Evolutionary conservation across 2,113 vertebrate genomes (phyloP).

Genomic region (Boleophthalmus pectinirostris): DNA sequence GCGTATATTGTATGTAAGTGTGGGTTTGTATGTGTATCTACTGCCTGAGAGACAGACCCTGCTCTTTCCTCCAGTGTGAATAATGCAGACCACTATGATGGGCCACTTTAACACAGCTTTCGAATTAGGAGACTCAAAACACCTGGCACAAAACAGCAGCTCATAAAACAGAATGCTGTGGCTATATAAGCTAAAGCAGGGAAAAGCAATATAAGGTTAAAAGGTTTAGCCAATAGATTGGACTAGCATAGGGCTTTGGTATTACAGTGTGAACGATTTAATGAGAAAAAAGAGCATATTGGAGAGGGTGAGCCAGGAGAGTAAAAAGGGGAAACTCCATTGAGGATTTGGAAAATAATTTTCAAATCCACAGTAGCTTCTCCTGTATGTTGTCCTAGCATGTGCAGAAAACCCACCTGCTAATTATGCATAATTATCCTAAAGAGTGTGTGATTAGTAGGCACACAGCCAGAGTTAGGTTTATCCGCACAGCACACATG

Average conservation of each 20-base stretch:
- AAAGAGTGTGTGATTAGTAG: conserved; percentile 50
- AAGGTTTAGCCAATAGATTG: conserved; percentile 11
- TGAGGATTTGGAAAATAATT: conserved; percentile 9
- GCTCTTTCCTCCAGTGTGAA: conserved; percentile 53
- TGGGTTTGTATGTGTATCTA: conserved; percentile 24
- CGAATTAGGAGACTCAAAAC: conserved; percentile 62
- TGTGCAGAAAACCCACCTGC: conserved; percentile 30
- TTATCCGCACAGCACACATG: conserved; percentile 29
- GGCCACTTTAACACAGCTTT: conserved; percentile 59
- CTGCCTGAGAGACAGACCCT: conserved; percentile 27
- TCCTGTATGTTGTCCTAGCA: neutral
- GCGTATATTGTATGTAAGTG: conserved; percentile 30
- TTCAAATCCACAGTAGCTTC: conserved; percentile 16
- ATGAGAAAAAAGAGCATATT: conserved; percentile 6
- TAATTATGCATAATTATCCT: conserved; percentile 45
- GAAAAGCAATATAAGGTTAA: neutral
- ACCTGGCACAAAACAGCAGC: conserved; percentile 29
- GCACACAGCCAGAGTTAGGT: conserved; percentile 6
- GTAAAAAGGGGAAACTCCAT: neutral
- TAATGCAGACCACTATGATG: conserved; percentile 68
- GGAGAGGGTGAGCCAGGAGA: neutral
- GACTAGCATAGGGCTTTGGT: conserved; percentile 9
- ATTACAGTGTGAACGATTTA: conserved; percentile 6
- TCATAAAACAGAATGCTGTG: conserved; percentile 15
- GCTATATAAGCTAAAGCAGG: conserved; percentile 11